Evolutionary conservation across 1,140 invertebrate genomes (phyloP).

Genomic region (Druon quercuslanigerum): DNA sequence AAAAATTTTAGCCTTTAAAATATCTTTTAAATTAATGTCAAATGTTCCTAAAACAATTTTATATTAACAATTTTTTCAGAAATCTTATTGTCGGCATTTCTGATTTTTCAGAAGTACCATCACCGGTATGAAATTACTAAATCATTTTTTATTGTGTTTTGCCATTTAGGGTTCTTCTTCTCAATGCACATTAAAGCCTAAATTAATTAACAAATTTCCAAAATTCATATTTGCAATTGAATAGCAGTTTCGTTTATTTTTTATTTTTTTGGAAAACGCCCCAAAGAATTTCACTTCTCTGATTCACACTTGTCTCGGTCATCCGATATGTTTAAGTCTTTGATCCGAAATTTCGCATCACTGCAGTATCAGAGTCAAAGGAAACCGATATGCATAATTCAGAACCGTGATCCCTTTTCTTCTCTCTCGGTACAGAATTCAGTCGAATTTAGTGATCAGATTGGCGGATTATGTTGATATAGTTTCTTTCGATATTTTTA

Average conservation of each 20-base stretch:
- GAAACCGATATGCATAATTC: constrained; percentile 47
- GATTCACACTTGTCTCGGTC: neutral
- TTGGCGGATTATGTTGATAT: constrained; percentile 2
- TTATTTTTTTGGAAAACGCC: neutral
- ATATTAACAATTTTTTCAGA: no score
- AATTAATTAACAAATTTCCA: no score
- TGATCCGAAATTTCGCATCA: constrained; percentile 13
- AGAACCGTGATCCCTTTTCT: constrained; percentile 37
- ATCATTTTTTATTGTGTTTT: no score
- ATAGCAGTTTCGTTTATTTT: neutral
- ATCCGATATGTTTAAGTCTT: constrained; percentile 10
- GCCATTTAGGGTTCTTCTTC: no score
- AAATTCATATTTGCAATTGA: no score
- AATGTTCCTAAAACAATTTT: no score
- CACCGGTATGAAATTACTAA: no score
- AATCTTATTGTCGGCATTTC: no score
- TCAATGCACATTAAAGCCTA: no score
- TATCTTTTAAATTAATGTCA: no score
- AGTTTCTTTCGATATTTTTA: constrained; percentile 5
- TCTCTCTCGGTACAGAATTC: constrained; percentile 44
- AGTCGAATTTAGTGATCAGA: constrained; percentile 39
- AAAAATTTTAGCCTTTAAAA: no score
- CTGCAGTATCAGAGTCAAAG: constrained; percentile 43
- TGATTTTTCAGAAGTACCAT: no score
- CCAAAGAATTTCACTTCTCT: neutral